Conservation (phyloP, 2,888 invertebrate species). For the Cantharis lateralis region DNA sequence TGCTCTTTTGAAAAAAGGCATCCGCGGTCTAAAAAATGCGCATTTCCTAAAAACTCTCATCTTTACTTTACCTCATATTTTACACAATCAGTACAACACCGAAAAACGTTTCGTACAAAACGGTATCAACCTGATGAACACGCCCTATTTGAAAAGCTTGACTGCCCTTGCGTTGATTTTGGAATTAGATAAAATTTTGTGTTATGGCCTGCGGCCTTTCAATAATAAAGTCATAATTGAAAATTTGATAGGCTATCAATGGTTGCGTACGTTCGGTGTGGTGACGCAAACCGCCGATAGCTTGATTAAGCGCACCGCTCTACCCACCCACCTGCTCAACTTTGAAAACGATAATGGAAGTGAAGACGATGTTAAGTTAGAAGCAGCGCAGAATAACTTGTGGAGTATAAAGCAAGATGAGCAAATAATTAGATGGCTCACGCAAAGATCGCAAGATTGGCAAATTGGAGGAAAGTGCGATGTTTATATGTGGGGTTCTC, state of each 20-base stretch:
- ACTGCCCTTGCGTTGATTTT: slow-evolving; percentile 61
- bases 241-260: slow-evolving; percentile 54
- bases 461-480: slow-evolving; percentile 67
- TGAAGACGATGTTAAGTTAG: slow-evolving; percentile 35
- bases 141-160: slow-evolving; percentile 63
- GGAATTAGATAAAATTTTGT: slow-evolving; percentile 60
- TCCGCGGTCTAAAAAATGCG: slow-evolving; percentile 60
- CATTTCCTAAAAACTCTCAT: slow-evolving; percentile 60
- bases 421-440: slow-evolving; percentile 66
- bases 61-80: slow-evolving; percentile 58
- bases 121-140: slow-evolving; percentile 64
- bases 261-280: slow-evolving; percentile 62
- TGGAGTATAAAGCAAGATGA: slow-evolving; percentile 65
- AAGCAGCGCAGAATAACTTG: slow-evolving; percentile 54
- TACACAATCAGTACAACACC: slow-evolving; percentile 59
- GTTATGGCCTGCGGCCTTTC: slow-evolving; percentile 57
- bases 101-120: slow-evolving; percentile 63
- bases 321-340: slow-evolving; percentile 54
- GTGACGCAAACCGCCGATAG: slow-evolving; percentile 62
- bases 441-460: slow-evolving; percentile 66
- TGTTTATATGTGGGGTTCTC: slow-evolving; percentile 66
- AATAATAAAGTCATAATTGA: slow-evolving; percentile 53
- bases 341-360: slow-evolving; percentile 26
- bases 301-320: slow-evolving; percentile 56
- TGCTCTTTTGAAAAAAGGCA: slow-evolving; percentile 58